Conservation (phyloP, 2,888 invertebrate species). For the Cynaeus angustus region DNA sequence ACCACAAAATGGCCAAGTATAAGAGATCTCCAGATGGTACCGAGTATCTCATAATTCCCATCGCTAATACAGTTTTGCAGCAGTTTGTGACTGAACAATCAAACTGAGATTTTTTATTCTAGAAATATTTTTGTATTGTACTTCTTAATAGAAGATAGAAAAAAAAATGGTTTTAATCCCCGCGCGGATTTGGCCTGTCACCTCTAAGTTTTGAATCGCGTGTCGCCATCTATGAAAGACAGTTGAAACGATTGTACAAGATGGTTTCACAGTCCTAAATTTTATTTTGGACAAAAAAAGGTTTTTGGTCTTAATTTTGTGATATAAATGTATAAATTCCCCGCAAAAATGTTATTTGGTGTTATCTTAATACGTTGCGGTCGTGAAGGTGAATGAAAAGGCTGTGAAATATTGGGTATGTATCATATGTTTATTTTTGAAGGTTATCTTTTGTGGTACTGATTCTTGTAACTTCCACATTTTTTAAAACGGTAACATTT, state of each 20-base stretch:
- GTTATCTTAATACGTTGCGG: conserved; percentile 16
- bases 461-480: conserved; percentile 37
- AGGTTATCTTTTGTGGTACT: conserved; percentile 51
- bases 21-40: conserved; percentile 87
- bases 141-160: too few relatives aligned
- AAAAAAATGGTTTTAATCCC: neutral
- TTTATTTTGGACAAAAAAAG: conserved; percentile 36
- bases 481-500: conserved; percentile 11
- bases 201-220: conserved; percentile 8
- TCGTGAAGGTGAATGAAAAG: conserved; percentile 7
- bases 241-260: conserved; percentile 28
- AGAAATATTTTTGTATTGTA: conserved; percentile 7
- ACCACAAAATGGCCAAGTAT: conserved; percentile 92
- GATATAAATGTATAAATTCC: conserved; percentile 25
- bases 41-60: conserved; percentile 87
- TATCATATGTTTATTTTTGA: conserved; percentile 53
- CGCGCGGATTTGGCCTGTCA: neutral
- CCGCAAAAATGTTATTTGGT: conserved; percentile 32
- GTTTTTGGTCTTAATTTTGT: conserved; percentile 20
- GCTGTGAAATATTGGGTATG: conserved; percentile 40
- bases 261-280: conserved; percentile 46
- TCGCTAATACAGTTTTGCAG: conserved; percentile 81
- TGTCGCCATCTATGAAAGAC: conserved; percentile 29
- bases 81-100: conserved; percentile 82
- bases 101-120: neutral